These are phyloP conservation scores for Cephalopachus bancanus DNA, from an alignment of 2,797 vertebrate species.

Conservation along the genomic window DNA sequence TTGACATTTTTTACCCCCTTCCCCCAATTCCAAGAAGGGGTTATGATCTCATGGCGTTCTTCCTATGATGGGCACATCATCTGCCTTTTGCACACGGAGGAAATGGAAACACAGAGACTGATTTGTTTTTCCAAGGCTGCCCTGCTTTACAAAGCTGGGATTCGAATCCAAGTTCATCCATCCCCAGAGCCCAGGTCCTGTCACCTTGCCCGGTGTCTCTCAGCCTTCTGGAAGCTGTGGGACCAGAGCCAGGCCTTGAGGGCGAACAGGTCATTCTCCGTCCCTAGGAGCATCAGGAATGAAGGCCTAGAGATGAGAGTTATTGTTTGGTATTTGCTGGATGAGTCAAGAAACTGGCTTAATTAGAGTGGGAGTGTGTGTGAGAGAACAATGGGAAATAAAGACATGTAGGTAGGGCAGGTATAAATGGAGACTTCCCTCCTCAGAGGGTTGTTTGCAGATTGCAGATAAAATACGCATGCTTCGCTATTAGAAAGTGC, in stretches of 20 bases:
- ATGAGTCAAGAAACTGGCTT: slow-evolving; percentile 35
- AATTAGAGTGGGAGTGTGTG: not conserved
- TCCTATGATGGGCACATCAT: not conserved
- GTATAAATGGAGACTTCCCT: not conserved
- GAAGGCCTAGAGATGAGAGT: not conserved
- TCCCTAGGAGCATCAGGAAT: not conserved
- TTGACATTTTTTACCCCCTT: not conserved
- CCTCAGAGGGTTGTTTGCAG: not conserved
- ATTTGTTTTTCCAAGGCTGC: not conserved
- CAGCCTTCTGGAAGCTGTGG: not conserved
- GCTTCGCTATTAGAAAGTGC: not conserved
- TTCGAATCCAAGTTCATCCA: not conserved
- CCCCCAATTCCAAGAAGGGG: not conserved
- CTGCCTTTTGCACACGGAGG: not conserved
- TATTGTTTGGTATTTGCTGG: not conserved
- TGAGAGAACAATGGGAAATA: not conserved
- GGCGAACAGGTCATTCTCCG: rapidly evolving
- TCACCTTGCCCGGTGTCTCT: not conserved
- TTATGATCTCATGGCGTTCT: not conserved
- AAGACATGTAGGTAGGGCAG: not conserved
- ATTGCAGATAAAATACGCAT: not conserved
- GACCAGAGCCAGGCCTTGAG: not conserved
- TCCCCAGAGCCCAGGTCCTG: not conserved
- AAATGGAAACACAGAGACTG: not conserved
- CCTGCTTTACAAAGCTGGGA: not conserved